Evolutionary conservation across 2,113 vertebrate genomes (phyloP), one percentile per base, ranked within the genome.

Genomic region (Aramus guarauna): DNA sequence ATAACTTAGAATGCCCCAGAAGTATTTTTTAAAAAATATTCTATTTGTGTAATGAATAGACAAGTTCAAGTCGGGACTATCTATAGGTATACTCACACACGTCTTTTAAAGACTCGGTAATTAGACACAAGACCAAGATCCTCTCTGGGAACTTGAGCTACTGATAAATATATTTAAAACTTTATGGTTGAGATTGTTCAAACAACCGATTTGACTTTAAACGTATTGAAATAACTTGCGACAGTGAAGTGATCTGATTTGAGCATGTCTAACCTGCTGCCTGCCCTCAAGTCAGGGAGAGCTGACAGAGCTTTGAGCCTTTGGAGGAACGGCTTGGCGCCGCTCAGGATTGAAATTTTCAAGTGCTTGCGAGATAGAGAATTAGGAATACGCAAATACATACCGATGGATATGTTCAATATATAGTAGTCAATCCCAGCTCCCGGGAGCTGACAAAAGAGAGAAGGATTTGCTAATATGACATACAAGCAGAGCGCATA

Each of bases 121-220:
- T 20, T 59, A 77, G 18, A 90, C 15, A 36, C 8, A 72, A 95
- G 91, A 76, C 12, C 34, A 79, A 90, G 36, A 89, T 30, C 36
- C 32, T 12, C 32, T 88, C 22, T 50, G 7, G 64, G 36, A 94
- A 32, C 32, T 64, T 26, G 34, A 89, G 69, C 48, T 85, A 86
- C 67, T 76, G 21, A 67, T 80, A 64, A 18, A 36, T 1, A 2
- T 3, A 47, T 48, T 68, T 67, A 43, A 71, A 91, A 52, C 21
- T 18, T 76, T 1, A 55, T 1, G 20, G 29, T 6, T 29, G 36
- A 34, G 30, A 41, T 79, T 91, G 58, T 91, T 58, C 41, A 47
- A 79, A 20, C 41, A 50, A 8, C 22, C 27, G 77, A 91, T 82
- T 34, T 87, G 69, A 73, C 91, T 95, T 67, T 12, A 67, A 96